A percentile compares a stretch with the other conserved stretches of the same genome.
These are phyloP conservation scores for Enteromius mattozi DNA, from an alignment of 2,797 vertebrate species.

Conservation along the genomic window DNA sequence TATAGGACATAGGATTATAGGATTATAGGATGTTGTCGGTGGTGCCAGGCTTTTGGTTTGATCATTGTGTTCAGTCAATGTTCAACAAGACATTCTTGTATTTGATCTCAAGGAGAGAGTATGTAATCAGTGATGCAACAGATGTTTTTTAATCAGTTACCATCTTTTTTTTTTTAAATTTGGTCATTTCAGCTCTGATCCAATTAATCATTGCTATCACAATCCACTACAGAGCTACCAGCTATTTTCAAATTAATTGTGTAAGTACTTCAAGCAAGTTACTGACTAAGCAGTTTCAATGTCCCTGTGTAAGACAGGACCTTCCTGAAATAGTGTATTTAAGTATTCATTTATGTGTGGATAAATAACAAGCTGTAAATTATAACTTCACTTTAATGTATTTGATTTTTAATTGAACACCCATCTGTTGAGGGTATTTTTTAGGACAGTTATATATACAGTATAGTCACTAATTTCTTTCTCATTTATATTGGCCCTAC, in stretches of 20 bases:
- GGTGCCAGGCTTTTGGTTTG: not conserved
- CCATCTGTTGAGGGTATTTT: not conserved
- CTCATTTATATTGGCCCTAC: not conserved
- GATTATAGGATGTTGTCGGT: not conserved
- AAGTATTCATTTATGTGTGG: not conserved
- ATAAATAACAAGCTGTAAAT: conserved; percentile 11
- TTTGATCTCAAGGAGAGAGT: not conserved
- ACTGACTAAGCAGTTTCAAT: not conserved
- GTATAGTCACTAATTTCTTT: conserved; percentile 8
- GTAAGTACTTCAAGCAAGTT: not conserved
- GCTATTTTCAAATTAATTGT: not conserved
- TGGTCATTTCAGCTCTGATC: conserved; percentile 1
- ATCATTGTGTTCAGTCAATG: not conserved
- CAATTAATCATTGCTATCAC: conserved; percentile 3
- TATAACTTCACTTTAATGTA: conserved; percentile 8
- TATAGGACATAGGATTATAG: not conserved
- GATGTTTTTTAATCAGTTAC: conserved; percentile 23
- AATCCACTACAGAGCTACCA: not conserved
- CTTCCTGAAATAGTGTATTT: conserved; percentile 9
- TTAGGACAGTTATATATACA: not conserved
- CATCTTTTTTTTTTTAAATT: not conserved
- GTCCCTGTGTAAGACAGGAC: not conserved
- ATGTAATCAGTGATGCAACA: conserved; percentile 16
- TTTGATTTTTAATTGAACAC: conserved; percentile 6
- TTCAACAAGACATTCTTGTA: not conserved